Evolutionary conservation across 2,888 invertebrate species (phyloP), one percentile per base, ranked within the genome.

Genomic region (Ctena decussata): DNA sequence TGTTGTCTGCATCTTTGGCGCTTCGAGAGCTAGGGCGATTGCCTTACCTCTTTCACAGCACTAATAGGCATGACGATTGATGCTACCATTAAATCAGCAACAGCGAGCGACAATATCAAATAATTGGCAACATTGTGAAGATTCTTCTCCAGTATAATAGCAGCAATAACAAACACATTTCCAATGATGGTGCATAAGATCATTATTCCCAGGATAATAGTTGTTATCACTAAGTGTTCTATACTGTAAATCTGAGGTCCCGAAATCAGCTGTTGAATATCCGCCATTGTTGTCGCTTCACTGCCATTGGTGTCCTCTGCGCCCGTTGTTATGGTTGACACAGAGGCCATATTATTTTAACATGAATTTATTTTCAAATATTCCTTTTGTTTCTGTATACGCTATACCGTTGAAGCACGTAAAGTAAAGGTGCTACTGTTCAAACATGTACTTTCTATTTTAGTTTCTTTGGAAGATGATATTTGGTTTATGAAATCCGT

Each of bases 91-190:
- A 99, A 97, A 96, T 99, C 99, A 27, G 99, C 99, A 77, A 99
- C 98, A 8, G 99, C 99, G 94, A 99, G 96, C 32, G 99, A 99
- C 82, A 99, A 98, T 89, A 99, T 99, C 95, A 99, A 97, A 96
- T 99, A 99, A 97, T 99, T 99, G 94, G 98, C 98, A 80, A 99
- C 98, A 95, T 98, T 98, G 72, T 98, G 98, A 81, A 99, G 97
- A 96, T 98, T 98, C 92, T 98, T 97, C 96, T 99, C 99, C 95
- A 98, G 97, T 94, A 99, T 97, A 94, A 99, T 99, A 92, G 99
- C 99, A 53, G 99, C 98, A 96, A 99, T 99, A 95, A 99, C 99
- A 96, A 99, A 99, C 93, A 99, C 98, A 96, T 99, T 99, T 94
- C 99, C 99, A 95, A 99, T 97, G 96, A 99, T 97, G 92, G 99